A percentile compares a stretch with the other conserved stretches of the same genome.
Conservation (phyloP, 2,797 vertebrate genomes). For the Crocidura indochinensis region DNA sequence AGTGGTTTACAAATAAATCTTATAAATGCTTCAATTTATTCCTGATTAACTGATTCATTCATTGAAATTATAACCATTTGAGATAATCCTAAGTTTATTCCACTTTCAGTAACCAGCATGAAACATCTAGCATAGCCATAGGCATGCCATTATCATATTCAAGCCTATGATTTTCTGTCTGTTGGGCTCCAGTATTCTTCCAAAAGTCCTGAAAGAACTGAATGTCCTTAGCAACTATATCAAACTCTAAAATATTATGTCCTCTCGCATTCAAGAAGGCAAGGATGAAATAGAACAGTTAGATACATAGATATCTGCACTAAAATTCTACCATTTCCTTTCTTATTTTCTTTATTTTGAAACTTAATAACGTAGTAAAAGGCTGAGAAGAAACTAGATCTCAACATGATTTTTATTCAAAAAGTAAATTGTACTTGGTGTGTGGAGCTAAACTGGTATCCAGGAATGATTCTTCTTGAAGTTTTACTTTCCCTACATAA, state of each 20-base stretch:
- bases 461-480: background rate
- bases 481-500: background rate
- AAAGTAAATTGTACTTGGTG: background rate
- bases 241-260: background rate
- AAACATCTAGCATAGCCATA: background rate
- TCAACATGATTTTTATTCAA: background rate
- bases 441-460: background rate
- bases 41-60: background rate
- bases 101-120: background rate
- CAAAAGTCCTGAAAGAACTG: background rate
- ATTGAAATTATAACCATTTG: background rate
- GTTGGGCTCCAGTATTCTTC: background rate
- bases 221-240: background rate
- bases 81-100: background rate
- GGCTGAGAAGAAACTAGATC: background rate
- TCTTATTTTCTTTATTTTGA: background rate
- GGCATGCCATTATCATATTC: background rate
- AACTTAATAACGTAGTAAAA: background rate
- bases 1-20: conserved; percentile 11
- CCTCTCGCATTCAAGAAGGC: background rate
- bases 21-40: conserved; percentile 18
- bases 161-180: background rate
- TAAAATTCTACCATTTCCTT: background rate
- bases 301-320: background rate
- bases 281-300: background rate